Base-by-base conservation (phyloP, 2,888 invertebrate species). In the Noctua janthina region DNA sequence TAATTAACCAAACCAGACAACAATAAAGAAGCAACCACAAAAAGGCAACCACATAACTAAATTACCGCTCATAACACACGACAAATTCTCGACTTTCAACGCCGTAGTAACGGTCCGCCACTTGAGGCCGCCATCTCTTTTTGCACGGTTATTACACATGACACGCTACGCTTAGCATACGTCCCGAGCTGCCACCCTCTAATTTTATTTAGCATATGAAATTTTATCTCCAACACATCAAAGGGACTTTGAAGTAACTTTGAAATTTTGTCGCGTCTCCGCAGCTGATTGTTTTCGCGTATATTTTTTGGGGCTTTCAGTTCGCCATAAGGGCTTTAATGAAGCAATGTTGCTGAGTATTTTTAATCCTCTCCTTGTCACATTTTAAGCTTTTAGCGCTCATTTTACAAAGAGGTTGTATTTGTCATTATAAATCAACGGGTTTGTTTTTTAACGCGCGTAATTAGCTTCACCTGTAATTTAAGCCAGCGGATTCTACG, bases 151-250 rank as follows among this genome's bases (percentile, higher is more conserved):
- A 94, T 94, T 94, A 94, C 92, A 91, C 93, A 90, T 90, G 93
- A 93, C 92, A 93, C 91, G 92, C 85, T 92, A 92, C 92, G 92
- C 91, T 93, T 91, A 91, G 89, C 93, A 91, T 91, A 88, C 90
- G 90, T 84, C 89, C 90, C 89, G 81, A 88, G 87, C 89, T 88
- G 90, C 88, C 87, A 79, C 91, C 90, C 92, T 93, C 91, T 94
- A 94, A 94, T 94, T 94, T 94, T 93, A 94, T 94, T 94, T 94
- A 93, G 92, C 93, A 93, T 94, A 92, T 93, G 94, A 94, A 94
- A 94, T 94, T 93, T 93, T 93, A 94, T 94, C 93, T 93, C 87
- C 86, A 82, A 90, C 91, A 94, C 93, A 93, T 94, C 93, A 95
- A 94, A 94, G 93, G 76, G 89, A 90, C 93, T 93, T 93, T 93